Evolutionary conservation across 92 coral and sea anemone species (phyloP).

Genomic region (Chrysogorgia sp.): DNA sequence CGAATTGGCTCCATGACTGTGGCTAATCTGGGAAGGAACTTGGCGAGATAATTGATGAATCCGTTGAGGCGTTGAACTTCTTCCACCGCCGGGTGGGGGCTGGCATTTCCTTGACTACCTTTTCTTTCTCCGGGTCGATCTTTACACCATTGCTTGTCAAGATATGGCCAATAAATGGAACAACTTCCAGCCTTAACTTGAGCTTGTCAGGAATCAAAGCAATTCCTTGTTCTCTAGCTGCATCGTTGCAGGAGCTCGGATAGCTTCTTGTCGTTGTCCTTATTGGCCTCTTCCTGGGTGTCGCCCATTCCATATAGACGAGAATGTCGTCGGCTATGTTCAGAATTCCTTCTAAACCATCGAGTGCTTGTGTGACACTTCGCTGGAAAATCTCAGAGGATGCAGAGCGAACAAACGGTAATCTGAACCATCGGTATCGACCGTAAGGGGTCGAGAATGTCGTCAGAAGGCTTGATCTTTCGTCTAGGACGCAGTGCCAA

Average conservation of each 20-base stretch:
- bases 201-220: conserved; percentile 51
- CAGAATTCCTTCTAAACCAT: conserved; percentile 54
- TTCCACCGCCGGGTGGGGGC: conserved; percentile 50
- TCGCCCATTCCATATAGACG: conserved; percentile 46
- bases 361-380: conserved; percentile 59
- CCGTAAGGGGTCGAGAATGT: conserved; percentile 61
- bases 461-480: conserved; percentile 61
- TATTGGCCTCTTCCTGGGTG: conserved; percentile 41
- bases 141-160: conserved; percentile 46
- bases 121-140: conserved; percentile 60
- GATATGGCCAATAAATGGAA: conserved; percentile 59
- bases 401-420: conserved; percentile 57
- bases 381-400: conserved; percentile 58
- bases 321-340: conserved; percentile 56
- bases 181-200: conserved; percentile 42
- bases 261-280: conserved; percentile 48
- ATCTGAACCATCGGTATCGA: conserved; percentile 57
- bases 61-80: conserved; percentile 48
- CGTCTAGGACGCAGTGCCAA: conserved; percentile 69
- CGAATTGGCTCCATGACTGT: conserved; percentile 54
- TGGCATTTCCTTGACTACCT: conserved; percentile 57
- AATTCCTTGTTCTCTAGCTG: conserved; percentile 43
- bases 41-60: conserved; percentile 53
- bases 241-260: conserved; percentile 46
- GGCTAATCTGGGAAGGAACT: conserved; percentile 50